Evolutionary conservation across 1,140 invertebrate species (phyloP).

Genomic region (Melanaphis sacchari): DNA sequence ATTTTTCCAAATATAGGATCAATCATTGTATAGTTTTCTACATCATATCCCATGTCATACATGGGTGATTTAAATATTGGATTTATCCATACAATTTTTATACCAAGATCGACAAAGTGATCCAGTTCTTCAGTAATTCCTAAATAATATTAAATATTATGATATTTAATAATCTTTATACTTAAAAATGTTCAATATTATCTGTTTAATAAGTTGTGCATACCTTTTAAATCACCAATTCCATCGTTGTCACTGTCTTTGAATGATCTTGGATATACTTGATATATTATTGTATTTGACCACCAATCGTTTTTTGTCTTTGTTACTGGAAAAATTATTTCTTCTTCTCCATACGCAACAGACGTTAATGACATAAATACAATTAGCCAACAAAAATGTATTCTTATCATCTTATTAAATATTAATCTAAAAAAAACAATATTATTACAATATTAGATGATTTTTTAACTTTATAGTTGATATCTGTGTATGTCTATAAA

Average conservation of each 20-base stretch:
- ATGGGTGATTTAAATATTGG: constrained; percentile 65
- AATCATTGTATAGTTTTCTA: constrained; percentile 73
- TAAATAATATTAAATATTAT: background rate
- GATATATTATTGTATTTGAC: constrained; percentile 66
- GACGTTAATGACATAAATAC: background rate
- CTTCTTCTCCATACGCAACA: background rate
- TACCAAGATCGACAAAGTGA: constrained; percentile 72
- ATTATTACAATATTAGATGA: background rate
- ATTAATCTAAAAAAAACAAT: constrained; percentile 22
- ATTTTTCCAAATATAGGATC: constrained; percentile 52
- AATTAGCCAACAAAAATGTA: background rate
- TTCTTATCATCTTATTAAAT: background rate
- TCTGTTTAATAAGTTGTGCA: background rate
- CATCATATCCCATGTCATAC: constrained; percentile 78
- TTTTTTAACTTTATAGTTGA: background rate
- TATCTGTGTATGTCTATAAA: background rate
- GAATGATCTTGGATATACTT: constrained; percentile 70
- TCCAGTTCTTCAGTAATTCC: constrained; percentile 67
- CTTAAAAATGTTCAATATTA: background rate
- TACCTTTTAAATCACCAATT: constrained; percentile 76
- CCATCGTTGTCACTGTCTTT: constrained; percentile 80
- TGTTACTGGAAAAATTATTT: background rate
- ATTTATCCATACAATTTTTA: constrained; percentile 62
- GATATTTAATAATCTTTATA: background rate
- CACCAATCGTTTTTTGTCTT: constrained; percentile 64